These are phyloP conservation scores for Diadema setosum DNA, from an alignment of 35 echinoderm and acorn worm genomes.

Conservation along the genomic window DNA sequence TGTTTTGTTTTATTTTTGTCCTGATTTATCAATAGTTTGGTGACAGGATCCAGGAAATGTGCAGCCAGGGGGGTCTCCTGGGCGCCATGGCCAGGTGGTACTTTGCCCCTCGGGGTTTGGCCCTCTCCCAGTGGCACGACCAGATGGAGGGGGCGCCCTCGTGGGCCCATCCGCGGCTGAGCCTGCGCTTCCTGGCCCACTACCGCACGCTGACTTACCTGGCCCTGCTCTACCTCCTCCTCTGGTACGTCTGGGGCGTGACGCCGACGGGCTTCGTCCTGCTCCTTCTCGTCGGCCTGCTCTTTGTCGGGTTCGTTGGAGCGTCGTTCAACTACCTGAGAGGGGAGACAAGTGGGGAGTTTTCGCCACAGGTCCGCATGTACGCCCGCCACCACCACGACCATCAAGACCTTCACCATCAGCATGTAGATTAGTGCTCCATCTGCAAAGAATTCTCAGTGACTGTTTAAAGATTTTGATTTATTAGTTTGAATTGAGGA, in stretches of 20 bases:
- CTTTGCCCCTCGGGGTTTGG: constrained; percentile 51
- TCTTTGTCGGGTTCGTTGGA: constrained; percentile 3
- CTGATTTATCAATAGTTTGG: constrained; percentile 56
- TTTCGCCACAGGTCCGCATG: not conserved
- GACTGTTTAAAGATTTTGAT: no score
- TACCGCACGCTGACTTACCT: constrained; percentile 60
- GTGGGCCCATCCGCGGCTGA: constrained; percentile 51
- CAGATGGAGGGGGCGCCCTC: not conserved
- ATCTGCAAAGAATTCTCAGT: no score
- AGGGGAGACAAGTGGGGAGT: not conserved
- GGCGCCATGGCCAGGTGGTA: constrained; percentile 80
- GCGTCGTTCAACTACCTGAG: not conserved
- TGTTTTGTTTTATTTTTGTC: not conserved
- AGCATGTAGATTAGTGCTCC: not conserved
- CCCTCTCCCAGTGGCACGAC: not conserved
- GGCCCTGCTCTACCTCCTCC: not conserved
- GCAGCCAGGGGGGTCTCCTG: constrained; percentile 29
- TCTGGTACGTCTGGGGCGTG: not conserved
- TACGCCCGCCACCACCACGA: no score
- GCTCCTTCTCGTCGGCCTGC: not conserved
- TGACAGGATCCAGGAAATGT: constrained; percentile 62
- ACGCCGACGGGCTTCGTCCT: not conserved
- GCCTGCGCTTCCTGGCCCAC: constrained; percentile 79
- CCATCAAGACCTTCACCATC: not conserved
- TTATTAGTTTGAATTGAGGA: no score